A percentile compares a stretch with the other conserved stretches of the same genome.
These are phyloP conservation scores for Calyptommatus sinebrachiatus DNA, from an alignment of 2,113 vertebrate species.

Conservation along the genomic window DNA sequence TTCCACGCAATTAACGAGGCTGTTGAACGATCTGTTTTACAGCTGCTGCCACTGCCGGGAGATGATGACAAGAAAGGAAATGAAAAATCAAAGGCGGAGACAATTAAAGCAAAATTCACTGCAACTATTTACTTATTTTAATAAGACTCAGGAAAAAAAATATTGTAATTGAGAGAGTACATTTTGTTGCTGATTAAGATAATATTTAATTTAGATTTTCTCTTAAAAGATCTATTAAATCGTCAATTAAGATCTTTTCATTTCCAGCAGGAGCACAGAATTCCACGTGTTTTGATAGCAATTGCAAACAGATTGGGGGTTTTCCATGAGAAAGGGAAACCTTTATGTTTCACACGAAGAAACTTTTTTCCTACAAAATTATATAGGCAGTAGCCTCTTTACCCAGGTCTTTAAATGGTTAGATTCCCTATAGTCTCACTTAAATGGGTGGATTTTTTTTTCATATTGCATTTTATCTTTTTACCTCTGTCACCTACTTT, in stretches of 20 bases:
- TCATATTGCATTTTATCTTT: no score
- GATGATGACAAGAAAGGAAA: constrained; percentile 73
- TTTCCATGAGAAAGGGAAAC: background rate
- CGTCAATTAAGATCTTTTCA: constrained; percentile 44
- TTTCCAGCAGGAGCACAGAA: constrained; percentile 24
- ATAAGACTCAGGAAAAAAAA: constrained; percentile 51
- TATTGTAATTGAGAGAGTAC: constrained; percentile 64
- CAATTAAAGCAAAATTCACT: constrained; percentile 69
- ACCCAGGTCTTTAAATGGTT: no score
- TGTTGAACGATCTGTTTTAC: constrained; percentile 68
- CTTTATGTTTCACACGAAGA: background rate
- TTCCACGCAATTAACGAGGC: constrained; percentile 66
- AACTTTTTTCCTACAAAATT: background rate
- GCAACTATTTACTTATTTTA: constrained; percentile 68
- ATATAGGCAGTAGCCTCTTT: no score
- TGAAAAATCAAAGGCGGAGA: constrained; percentile 74
- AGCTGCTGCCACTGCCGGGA: constrained; percentile 62
- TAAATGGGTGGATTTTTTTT: no score
- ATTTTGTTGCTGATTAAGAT: constrained; percentile 68
- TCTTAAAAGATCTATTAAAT: constrained; percentile 60
- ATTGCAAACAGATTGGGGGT: background rate
- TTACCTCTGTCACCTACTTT: no score
- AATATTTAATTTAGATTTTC: constrained; percentile 63
- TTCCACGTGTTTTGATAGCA: constrained; percentile 3
- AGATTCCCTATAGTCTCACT: no score